These are phyloP conservation scores for Campoplex capitator DNA, from an alignment of 2,888 invertebrate genomes.

Conservation along the genomic window DNA sequence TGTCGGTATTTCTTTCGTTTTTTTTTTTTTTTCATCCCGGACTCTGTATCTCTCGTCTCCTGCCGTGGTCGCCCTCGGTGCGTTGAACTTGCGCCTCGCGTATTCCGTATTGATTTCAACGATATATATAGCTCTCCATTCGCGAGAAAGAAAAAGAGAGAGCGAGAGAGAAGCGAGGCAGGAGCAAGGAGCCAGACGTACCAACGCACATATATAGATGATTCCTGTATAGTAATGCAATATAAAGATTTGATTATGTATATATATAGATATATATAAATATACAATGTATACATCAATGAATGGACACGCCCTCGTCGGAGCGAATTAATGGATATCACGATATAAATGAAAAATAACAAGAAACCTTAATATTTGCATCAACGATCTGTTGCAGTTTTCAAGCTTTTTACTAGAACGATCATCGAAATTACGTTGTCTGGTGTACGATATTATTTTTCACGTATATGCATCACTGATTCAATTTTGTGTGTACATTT, in stretches of 20 bases:
- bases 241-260: not conserved
- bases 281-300: not conserved
- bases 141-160: constrained; percentile 32
- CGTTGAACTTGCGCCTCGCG: constrained; percentile 79
- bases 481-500: not conserved
- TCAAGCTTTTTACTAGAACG: not conserved
- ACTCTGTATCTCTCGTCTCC: constrained; percentile 55
- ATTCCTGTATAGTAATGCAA: constrained; percentile 22
- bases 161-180: constrained; percentile 31
- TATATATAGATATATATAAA: not conserved
- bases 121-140: constrained; percentile 68
- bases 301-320: constrained; percentile 10
- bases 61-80: constrained; percentile 69
- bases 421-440: not conserved
- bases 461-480: not conserved
- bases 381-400: not conserved
- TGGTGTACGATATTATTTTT: not conserved
- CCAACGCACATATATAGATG: constrained; percentile 19
- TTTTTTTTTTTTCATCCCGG: constrained; percentile 29
- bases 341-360: not conserved
- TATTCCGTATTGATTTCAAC: constrained; percentile 81
- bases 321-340: not conserved
- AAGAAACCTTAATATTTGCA: not conserved
- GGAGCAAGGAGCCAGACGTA: constrained; percentile 62
- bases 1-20: constrained; percentile 19